These are phyloP conservation scores for Cephus spinipes DNA, from an alignment of 2,888 invertebrate species.

Conservation along the genomic window DNA sequence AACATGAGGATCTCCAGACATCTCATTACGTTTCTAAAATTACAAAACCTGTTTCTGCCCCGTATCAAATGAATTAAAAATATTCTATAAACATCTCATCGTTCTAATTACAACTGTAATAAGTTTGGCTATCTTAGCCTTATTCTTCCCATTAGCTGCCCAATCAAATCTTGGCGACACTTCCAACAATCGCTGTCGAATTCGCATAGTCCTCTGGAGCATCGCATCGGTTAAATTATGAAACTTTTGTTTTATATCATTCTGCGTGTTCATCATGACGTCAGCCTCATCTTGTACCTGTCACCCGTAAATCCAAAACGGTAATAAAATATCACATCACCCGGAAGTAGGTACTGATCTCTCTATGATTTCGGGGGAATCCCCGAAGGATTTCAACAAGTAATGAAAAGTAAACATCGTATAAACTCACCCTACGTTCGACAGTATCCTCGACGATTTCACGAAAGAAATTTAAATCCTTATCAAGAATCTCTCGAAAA, in stretches of 20 bases:
- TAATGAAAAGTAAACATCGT: background rate
- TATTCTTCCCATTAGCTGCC: slow-evolving; percentile 35
- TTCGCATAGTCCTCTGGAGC: slow-evolving; percentile 34
- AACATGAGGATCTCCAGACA: slow-evolving; percentile 16
- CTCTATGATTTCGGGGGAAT: background rate
- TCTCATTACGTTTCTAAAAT: slow-evolving; percentile 22
- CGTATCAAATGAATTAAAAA: background rate
- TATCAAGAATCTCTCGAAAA: slow-evolving; percentile 36
- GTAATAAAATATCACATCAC: background rate
- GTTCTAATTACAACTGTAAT: slow-evolving; percentile 21
- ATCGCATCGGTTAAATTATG: slow-evolving; percentile 32
- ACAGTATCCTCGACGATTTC: slow-evolving; percentile 39
- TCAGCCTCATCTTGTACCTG: slow-evolving; percentile 44
- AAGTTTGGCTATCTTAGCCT: slow-evolving; percentile 29
- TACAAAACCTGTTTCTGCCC: background rate
- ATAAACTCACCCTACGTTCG: slow-evolving; percentile 34
- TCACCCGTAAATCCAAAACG: background rate
- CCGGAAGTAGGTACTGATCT: background rate
- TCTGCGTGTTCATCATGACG: slow-evolving; percentile 41
- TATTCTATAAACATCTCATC: background rate
- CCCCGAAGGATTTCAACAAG: background rate
- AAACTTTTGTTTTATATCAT: slow-evolving; percentile 39
- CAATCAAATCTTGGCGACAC: slow-evolving; percentile 43
- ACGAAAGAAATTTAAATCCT: slow-evolving; percentile 37
- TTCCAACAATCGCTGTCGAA: slow-evolving; percentile 35